phyloP scores from a whole-genome alignment of 2,797 vertebrate genomes.

The Sitta carolinensis region DNA sequence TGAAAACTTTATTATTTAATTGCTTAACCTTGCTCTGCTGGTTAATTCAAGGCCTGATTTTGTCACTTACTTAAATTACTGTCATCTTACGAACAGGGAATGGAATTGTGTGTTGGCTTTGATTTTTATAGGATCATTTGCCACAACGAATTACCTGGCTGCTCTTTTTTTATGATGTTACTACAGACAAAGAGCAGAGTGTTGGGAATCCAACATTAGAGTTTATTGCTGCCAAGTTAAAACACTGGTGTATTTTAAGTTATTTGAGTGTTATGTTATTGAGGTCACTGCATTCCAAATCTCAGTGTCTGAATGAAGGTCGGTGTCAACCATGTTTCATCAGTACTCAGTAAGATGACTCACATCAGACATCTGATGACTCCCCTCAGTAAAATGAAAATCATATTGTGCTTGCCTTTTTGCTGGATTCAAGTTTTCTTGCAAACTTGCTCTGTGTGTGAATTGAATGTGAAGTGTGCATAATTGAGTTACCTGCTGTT shows the following conservation, averaged over 20 bases:
- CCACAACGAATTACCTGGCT: background rate
- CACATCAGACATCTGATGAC: background rate
- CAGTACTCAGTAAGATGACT: background rate
- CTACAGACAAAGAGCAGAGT: background rate
- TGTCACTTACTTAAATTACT: background rate
- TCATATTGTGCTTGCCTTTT: background rate
- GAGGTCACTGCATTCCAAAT: constrained; percentile 1
- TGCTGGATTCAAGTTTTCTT: background rate
- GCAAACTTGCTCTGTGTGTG: background rate
- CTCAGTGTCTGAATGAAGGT: constrained; percentile 38
- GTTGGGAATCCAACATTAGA: background rate
- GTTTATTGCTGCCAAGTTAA: background rate
- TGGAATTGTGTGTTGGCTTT: background rate
- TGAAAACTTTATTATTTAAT: background rate
- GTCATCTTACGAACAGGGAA: background rate
- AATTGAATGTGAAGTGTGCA: background rate
- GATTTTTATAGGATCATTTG: background rate
- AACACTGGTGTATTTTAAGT: background rate
- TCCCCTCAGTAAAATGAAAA: background rate
- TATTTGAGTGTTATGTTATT: background rate
- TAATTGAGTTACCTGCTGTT: background rate
- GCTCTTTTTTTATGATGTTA: background rate
- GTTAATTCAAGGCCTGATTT: background rate
- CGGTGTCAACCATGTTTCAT: constrained; percentile 13
- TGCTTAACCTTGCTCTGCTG: background rate